Evolutionary conservation across 2,797 vertebrate genomes (phyloP), one percentile per base, ranked within the genome.

Genomic region (Pampus argenteus): DNA sequence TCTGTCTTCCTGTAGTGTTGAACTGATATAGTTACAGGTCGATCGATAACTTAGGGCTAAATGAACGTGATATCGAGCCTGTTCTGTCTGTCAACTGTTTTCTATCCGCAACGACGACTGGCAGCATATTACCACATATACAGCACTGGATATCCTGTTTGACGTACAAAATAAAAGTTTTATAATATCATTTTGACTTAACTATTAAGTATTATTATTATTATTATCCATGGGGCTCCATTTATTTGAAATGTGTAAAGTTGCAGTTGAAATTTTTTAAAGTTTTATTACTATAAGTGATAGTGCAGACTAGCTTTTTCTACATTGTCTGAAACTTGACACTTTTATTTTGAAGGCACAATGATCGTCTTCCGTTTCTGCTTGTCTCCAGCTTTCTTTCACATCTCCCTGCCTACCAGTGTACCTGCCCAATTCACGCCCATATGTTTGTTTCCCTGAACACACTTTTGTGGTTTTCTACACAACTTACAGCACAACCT

Each of bases 101-200:
- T n/a, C n/a, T n/a, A n/a, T n/a, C n/a, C n/a, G n/a, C n/a, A n/a
- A n/a, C n/a, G n/a, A n/a, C n/a, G n/a, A n/a, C n/a, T n/a, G n/a
- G n/a, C n/a, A n/a, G n/a, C n/a, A n/a, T n/a, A n/a, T n/a, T n/a
- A n/a, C n/a, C n/a, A n/a, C n/a, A n/a, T n/a, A n/a, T n/a, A n/a
- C n/a, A n/a, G n/a, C n/a, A n/a, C n/a, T 0, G 1, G 0, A 54
- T 77, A 62, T 89, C 90, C 86, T 80, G 80, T 66, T 40, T 2
- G 0, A 9, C 9, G 0, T 50, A 1, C 18, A 58, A 60, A 63
- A 47, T 75, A 69, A 78, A 68, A 18, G 20, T 11, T 5, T 9
- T 4, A 36, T 36, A 36, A 9, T 17, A 17, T 17, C 17, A 18
- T 18, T 42, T 7, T 42, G 5, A 42, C 40, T 34, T 3, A 29